phyloP scores from a whole-genome alignment of 1,140 invertebrate genomes.

The Pseudomyrmex flavicornis region DNA sequence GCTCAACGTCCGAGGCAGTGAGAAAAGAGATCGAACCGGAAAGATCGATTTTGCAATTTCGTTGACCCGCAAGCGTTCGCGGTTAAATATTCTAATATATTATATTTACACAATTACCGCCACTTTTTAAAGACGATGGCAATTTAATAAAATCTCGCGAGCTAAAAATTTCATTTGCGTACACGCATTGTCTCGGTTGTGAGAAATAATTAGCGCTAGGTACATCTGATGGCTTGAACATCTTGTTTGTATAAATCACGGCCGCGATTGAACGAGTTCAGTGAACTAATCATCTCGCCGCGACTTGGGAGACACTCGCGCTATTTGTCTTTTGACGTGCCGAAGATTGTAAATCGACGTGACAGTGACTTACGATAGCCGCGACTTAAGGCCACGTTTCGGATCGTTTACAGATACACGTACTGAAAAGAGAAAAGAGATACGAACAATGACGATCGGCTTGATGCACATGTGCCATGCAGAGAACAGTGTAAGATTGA shows the following conservation, averaged over 20 bases:
- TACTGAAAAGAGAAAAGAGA: not conserved
- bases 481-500: no score
- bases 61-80: slow-evolving; percentile 35
- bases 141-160: no score
- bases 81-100: not conserved
- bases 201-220: not conserved
- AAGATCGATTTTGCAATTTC: slow-evolving; percentile 39
- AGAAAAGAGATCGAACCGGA: slow-evolving; percentile 55
- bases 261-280: not conserved
- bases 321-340: slow-evolving; percentile 31
- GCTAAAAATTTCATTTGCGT: no score
- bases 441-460: no score
- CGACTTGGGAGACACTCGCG: slow-evolving; percentile 44
- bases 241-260: slow-evolving; percentile 46
- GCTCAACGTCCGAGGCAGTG: slow-evolving; percentile 50
- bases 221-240: slow-evolving; percentile 7
- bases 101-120: not conserved
- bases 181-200: no score
- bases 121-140: no score
- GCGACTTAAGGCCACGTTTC: slow-evolving; percentile 31
- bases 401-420: not conserved
- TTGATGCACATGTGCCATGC: no score
- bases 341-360: slow-evolving; percentile 52
- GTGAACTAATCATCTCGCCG: slow-evolving; percentile 50
- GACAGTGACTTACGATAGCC: slow-evolving; percentile 33